Evolutionary conservation across 2,888 invertebrate genomes (phyloP), one percentile per base, ranked within the genome.

Genomic region (Pristionchus arcanus): DNA sequence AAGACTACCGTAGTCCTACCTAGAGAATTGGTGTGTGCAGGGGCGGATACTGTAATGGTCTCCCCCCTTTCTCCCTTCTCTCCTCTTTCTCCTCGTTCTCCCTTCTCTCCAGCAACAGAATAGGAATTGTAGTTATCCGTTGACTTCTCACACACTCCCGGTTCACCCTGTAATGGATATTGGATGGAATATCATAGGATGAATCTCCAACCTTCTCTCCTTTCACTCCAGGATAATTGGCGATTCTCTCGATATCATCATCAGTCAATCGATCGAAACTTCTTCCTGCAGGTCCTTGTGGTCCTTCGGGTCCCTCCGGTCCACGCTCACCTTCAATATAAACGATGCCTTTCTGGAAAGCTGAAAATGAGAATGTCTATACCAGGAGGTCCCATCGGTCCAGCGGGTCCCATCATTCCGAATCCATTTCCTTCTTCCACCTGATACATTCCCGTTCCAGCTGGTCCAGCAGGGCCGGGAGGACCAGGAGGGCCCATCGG

Each of bases 201-300:
- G 25, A 5, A 31, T 28, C 37, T 34, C 68, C 84, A 21, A 85
- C 71, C 90, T 37, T 84, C n/a, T 87, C 83, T 77, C 95, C 95
- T 89, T 95, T 95, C 88, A 95, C 93, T 42, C 95, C 95, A 84
- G 92, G 91, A 93, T 93, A 91, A 42, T 91, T 85, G 34, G 92
- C 93, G 83, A 95, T 94, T 63, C 94, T 90, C 11, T 91, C 93
- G 53, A 95, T 91, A 88, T 94, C 94, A 13, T 91, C 91, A 63
- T 95, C 94, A n/a, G 91, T 91, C 42, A 94, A 91, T 81, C 91
- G 91, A 31, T 68, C 87, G 53, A 87, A 87, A 19, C 37, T 71
- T 25, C 71, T 53, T 87, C 92, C 92, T 34, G 92, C 91, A 66
- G 90, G 89, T 91, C 93, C 93, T n/a, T 91, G 90, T 2, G 91